Conservation (phyloP, 2,113 vertebrate species). For the Meleagris gallopavo region DNA sequence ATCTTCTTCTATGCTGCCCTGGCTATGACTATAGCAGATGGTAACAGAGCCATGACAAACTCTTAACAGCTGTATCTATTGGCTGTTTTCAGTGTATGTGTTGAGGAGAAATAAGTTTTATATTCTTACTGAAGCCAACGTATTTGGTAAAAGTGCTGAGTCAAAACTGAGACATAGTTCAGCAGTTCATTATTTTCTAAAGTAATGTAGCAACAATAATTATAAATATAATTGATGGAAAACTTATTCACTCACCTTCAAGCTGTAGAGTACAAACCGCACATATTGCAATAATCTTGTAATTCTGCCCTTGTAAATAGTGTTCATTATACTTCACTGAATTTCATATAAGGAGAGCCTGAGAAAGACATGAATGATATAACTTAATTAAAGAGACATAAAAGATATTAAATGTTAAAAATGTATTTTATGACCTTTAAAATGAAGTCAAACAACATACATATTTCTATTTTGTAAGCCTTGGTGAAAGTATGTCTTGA, state of each 20-base stretch:
- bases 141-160: neutral
- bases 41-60: neutral
- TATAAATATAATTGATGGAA: neutral
- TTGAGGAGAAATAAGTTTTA: neutral
- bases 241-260: neutral
- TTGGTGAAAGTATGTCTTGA: neutral
- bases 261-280: neutral
- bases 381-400: conserved; percentile 37
- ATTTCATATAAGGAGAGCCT: neutral
- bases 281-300: neutral
- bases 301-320: neutral
- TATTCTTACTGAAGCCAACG: neutral
- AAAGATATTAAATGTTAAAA: neutral
- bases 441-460: neutral
- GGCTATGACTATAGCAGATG: neutral
- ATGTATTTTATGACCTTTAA: conserved; percentile 28
- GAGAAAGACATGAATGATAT: neutral
- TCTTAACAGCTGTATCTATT: neutral
- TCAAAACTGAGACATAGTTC: neutral
- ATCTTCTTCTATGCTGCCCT: neutral
- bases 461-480: neutral
- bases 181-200: neutral
- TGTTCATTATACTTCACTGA: neutral
- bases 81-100: neutral
- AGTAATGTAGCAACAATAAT: neutral